Base-by-base conservation (phyloP, 2,888 invertebrate genomes). In the Ornithoptera alexandrae region DNA sequence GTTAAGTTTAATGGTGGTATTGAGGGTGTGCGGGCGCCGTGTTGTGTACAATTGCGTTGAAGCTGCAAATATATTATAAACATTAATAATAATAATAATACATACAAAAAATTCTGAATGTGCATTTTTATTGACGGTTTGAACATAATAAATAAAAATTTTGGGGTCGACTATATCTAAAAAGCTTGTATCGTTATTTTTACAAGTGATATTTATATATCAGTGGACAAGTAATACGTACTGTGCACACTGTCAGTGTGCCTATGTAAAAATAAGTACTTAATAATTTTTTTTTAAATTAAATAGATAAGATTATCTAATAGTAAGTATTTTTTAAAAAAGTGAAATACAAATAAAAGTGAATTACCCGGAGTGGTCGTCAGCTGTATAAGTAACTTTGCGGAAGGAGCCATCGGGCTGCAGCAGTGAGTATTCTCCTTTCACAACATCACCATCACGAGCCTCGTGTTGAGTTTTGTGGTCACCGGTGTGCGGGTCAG, bases 31-130 rank as follows among this genome's bases (percentile, higher is more conserved):
- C 89, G 30, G 92, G 92, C 60, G 91, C 92, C 50, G 92, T 91
- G 84, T 93, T 93, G 86, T 92, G 91, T 63, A 93, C 93, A 64
- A 93, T 84, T 60, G 93, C 93, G 86, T 93, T 93, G 88, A 93
- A 93, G 74, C 93, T 93, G 88, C 6, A 84, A 87, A 36, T 62
- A 62, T 46, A 58, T 22, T 58, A 30, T 24, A 39, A 24, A 24
- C 56, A 46, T 62, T 62, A 24, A 10, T 57, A 57, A 56, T n/a
- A 56, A 56, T 17, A 7, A 8, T 15, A 12, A 6, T 2, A n/a
- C 0, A 12, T 39, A 39, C 2, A 12, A 3, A 46, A 15, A 15
- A 46, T 15, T 2, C 12, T 46, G 15, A 39, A 39, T 39, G 10
- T 39, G 39, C 39, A 39, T 10, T 39, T 39, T 39, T 1, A 39